Base-by-base conservation (phyloP, 2,797 vertebrate species). In the Bradypodion ventrale region DNA sequence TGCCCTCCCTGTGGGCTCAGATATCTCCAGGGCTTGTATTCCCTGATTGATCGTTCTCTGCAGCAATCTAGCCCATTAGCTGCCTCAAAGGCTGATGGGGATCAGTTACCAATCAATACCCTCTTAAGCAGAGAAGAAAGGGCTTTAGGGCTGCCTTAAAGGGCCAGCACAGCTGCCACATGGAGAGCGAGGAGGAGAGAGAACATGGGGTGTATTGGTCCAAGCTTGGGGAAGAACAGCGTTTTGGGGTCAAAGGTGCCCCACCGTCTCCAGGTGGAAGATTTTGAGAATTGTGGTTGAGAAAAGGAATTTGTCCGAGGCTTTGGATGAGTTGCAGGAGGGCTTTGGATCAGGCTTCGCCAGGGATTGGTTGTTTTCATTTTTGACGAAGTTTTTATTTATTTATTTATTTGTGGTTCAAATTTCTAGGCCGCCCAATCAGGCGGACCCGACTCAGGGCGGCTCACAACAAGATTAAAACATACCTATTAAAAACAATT, bases 91-190 rank as follows among this genome's bases (percentile, higher is more conserved):
- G 40, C 46, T 65, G 69, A 68, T 23, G 2, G 52, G 81, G 70
- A 87, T 83, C 78, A 78, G 66, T 56, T 81, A 42, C 46, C 72
- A 63, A 81, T 87, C 85, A 83, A 87, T 87, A 87, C 59, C 35
- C 85, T 82, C 81, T 87, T 83, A 83, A 78, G 82, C 62, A 68
- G 79, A 70, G 65, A 76, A 52, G 65, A 79, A 70, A 49, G 42
- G 8, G 32, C 46, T 68, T 68, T 76, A 65, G 69, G 35, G 37
- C 72, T 6, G 72, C 78, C 72, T 85, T 75, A 81, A 85, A 80
- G 84, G 84, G 63, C 10, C 63, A 32, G 73, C 35, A 0, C 16
- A 1, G 32, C 32, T 9, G 3, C 10, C 32, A 23, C 59, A 69
- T 46, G 27, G 46, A 19, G n/a, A 44, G 40, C 2, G 23, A 35